Conservation (phyloP, 2,113 vertebrate species). For the Axis porcinus region DNA sequence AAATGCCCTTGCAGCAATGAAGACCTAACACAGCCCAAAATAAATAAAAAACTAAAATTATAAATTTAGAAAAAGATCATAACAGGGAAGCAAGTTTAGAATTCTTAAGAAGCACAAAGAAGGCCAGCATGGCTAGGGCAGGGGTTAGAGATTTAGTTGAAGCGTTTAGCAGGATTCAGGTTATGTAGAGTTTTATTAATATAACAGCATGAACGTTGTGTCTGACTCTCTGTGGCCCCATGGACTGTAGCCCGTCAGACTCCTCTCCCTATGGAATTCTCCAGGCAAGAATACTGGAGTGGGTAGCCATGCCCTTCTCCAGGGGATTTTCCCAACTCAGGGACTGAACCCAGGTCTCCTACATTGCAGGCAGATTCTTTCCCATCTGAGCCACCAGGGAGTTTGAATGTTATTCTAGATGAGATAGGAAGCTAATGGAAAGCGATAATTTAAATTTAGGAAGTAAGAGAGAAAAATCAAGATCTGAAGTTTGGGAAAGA, state of each 20-base stretch:
- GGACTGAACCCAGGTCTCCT: neutral
- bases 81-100: neutral
- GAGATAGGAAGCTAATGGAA: neutral
- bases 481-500: neutral
- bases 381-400: neutral
- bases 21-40: neutral
- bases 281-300: neutral
- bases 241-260: neutral
- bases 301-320: neutral
- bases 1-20: neutral
- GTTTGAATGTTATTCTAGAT: slow-evolving; percentile 34
- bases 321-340: neutral
- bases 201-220: neutral
- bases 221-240: neutral
- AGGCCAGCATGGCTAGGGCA: neutral
- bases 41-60: neutral
- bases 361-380: neutral
- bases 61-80: neutral
- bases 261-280: neutral
- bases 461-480: neutral
- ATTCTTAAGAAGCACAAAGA: neutral
- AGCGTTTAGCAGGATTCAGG: neutral
- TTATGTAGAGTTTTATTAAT: neutral
- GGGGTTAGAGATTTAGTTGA: neutral
- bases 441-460: neutral